Evolutionary conservation across 2,888 invertebrate genomes (phyloP).

Genomic region (Microctonus brassicae): DNA sequence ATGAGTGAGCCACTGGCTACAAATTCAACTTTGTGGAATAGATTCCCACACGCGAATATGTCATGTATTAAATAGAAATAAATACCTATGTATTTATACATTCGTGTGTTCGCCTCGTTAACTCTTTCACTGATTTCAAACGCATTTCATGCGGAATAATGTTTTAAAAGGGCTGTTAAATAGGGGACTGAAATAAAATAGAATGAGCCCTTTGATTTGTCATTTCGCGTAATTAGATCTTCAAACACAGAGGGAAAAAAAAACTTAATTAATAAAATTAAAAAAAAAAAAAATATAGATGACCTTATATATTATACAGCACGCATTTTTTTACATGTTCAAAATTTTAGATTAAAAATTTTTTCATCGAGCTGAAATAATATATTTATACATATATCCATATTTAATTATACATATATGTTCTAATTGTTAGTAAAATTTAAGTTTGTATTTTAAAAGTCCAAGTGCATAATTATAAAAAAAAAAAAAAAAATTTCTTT

Average conservation of each 20-base stretch:
- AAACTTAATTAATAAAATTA: not conserved
- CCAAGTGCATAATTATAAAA: slow-evolving; percentile 11
- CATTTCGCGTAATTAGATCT: slow-evolving; percentile 19
- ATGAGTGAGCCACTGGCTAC: no score
- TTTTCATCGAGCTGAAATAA: no score
- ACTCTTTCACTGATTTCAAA: not conserved
- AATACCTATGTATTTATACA: not conserved
- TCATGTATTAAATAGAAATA: no score
- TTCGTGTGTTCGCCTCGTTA: slow-evolving; percentile 6
- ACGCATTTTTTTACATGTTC: no score
- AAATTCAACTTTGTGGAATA: no score
- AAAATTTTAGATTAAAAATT: no score
- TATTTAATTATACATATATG: no score
- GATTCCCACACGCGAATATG: no score
- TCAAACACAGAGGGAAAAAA: not conserved
- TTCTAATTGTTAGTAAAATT: not conserved
- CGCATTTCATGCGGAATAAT: not conserved
- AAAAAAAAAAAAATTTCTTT: not conserved
- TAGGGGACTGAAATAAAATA: slow-evolving; percentile 15
- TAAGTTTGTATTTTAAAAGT: not conserved
- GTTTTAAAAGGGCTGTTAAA: slow-evolving; percentile 15
- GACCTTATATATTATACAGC: no score
- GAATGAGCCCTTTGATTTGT: slow-evolving; percentile 14
- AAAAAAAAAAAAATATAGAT: not conserved
- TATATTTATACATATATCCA: no score